Base-by-base conservation (phyloP, 2,888 invertebrate genomes). In the Napeogenes inachia region DNA sequence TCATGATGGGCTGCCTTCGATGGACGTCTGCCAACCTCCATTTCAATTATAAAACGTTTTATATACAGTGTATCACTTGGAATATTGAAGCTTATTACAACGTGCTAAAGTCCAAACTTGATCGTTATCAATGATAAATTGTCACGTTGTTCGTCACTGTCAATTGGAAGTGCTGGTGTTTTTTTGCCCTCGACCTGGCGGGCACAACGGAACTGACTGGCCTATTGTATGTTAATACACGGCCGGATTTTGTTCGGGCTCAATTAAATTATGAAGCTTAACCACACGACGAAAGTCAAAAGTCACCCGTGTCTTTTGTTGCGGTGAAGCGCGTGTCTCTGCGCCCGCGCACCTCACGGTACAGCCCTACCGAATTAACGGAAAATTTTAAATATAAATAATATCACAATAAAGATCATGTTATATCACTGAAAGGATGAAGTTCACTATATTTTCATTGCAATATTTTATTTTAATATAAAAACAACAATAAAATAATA, bases 201-300 rank as follows among this genome's bases (percentile, higher is more conserved):
- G 84, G 82, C 85, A 79, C 87, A 81, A 81, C 88, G 89, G 87
- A 87, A 88, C 88, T 81, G 86, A 82, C 84, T 84, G 77, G 78
- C 78, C 89, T 82, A 90, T 90, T 90, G 89, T 90, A 90, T 90
- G 90, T 82, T 89, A 90, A 90, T 90, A 80, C 81, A 76, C 78
- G 85, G 79, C 87, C 87, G 90, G 89, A 89, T 89, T 90, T 88
- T 80, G 88, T 89, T 87, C 83, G 86, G 77, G 85, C 88, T 84
- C 89, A 90, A 90, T 89, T 90, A 90, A 87, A 89, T 89, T 89
- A 89, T 87, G 89, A 87, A 87, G 89, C 87, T 86, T 83, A 84
- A 84, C 80, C 84, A 82, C 81, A 84, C 79, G 78, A 83, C 82
- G 81, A 85, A 87, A 89, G 89, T 88, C 89, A 90, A 89, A 89